These are phyloP conservation scores for Dasypolia templi DNA, from an alignment of 2,888 invertebrate species.

Conservation along the genomic window DNA sequence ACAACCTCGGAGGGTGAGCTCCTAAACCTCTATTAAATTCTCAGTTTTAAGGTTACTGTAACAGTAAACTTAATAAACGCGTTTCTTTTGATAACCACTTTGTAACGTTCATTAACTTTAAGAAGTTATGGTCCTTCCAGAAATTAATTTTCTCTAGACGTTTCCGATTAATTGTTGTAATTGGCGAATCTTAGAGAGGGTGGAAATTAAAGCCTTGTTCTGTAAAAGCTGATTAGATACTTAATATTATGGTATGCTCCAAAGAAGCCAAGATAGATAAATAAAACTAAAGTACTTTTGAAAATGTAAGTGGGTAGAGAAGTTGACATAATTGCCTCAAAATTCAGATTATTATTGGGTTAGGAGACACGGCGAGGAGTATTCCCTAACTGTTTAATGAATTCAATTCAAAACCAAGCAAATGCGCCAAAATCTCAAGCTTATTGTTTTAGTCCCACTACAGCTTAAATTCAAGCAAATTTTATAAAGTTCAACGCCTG, in stretches of 20 bases:
- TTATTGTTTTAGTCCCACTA: slow-evolving; percentile 26
- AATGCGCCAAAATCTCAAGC: not conserved
- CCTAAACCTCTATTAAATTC: slow-evolving; percentile 66
- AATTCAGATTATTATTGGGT: not conserved
- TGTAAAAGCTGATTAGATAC: slow-evolving; percentile 5
- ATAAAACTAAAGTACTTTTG: not conserved
- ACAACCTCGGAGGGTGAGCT: slow-evolving; percentile 44
- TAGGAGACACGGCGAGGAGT: not conserved
- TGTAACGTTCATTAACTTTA: slow-evolving; percentile 73
- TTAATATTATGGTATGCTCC: slow-evolving; percentile 7
- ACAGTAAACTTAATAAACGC: slow-evolving; percentile 65
- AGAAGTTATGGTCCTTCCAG: slow-evolving; percentile 69
- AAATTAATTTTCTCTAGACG: slow-evolving; percentile 74
- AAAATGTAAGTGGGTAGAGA: not conserved
- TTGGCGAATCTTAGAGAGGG: slow-evolving; percentile 70
- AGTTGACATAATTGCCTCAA: not conserved
- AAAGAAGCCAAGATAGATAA: not conserved
- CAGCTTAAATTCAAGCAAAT: slow-evolving; percentile 24
- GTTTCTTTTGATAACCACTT: slow-evolving; percentile 71
- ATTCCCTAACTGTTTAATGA: slow-evolving; percentile 2
- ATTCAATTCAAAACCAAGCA: slow-evolving; percentile 6
- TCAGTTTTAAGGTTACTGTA: slow-evolving; percentile 64
- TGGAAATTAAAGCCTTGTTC: slow-evolving; percentile 42
- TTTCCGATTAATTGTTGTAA: slow-evolving; percentile 73
- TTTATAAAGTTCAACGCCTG: slow-evolving; percentile 53